These are phyloP conservation scores for Euthynnus affinis DNA, from an alignment of 2,797 vertebrate species.

Conservation along the genomic window DNA sequence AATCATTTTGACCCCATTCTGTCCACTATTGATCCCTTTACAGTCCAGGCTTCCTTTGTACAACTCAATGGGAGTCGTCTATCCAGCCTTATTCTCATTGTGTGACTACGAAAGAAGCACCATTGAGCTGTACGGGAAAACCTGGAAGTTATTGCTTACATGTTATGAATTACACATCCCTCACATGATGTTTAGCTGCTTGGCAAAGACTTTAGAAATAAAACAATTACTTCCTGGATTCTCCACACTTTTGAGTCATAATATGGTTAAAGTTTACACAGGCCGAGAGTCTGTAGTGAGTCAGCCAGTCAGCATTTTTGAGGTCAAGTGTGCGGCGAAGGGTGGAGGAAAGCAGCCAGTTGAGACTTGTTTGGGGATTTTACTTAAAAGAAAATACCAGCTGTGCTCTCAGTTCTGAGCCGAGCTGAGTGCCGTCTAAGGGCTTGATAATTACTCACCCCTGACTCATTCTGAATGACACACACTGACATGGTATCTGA, in stretches of 20 bases:
- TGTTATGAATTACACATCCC: conserved; percentile 36
- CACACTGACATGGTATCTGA: conserved; percentile 64
- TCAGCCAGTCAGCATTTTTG: conserved; percentile 77
- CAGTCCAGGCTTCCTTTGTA: conserved; percentile 50
- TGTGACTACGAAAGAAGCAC: background rate
- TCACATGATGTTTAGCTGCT: conserved; percentile 42
- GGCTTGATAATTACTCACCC: conserved; percentile 63
- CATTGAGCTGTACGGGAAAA: conserved; percentile 19
- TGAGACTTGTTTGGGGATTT: conserved; percentile 78
- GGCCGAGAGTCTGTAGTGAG: conserved; percentile 62
- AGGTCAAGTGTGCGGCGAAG: conserved; percentile 75
- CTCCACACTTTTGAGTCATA: conserved; percentile 58
- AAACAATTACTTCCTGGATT: conserved; percentile 60
- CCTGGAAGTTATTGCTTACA: conserved; percentile 3
- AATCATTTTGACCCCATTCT: conserved; percentile 71
- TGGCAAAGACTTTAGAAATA: conserved; percentile 15
- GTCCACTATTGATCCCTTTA: conserved; percentile 68
- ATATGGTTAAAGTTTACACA: conserved; percentile 60
- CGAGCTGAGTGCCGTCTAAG: conserved; percentile 53
- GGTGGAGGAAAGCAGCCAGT: conserved; percentile 71
- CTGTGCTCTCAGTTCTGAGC: conserved; percentile 64
- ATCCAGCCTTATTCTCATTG: conserved; percentile 28
- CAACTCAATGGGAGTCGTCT: conserved; percentile 54
- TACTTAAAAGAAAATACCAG: conserved; percentile 68
- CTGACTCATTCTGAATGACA: conserved; percentile 69